Percentiles rank a stretch among this genome's conserved stretches.
Conservation (phyloP, 2,888 invertebrate species). For the Melanargia galathea region DNA sequence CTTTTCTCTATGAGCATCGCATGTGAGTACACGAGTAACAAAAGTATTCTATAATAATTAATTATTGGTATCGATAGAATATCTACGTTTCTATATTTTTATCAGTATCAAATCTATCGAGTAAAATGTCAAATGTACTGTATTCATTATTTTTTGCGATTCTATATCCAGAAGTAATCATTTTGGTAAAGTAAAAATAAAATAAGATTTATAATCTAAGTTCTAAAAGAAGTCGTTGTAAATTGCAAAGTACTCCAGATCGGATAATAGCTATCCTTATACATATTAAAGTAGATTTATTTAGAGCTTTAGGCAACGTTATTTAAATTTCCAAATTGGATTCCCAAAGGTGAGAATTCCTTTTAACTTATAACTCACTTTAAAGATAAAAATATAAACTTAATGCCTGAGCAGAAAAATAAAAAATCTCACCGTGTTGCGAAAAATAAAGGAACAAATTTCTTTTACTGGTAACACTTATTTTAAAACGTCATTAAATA, state of each 20-base stretch:
- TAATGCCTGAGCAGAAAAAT: too few species aligned
- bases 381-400: slow-evolving; percentile 16
- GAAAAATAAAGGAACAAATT: too few species aligned
- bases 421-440: too few species aligned
- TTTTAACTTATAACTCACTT: not conserved
- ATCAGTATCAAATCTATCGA: not conserved
- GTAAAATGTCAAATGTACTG: not conserved
- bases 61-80: too few species aligned
- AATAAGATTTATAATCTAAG: slow-evolving; percentile 6
- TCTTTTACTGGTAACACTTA: too few species aligned
- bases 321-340: slow-evolving; percentile 11
- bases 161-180: not conserved
- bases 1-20: too few species aligned
- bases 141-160: not conserved
- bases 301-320: slow-evolving; percentile 26
- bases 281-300: slow-evolving; percentile 6
- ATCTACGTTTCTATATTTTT: too few species aligned
- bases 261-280: not conserved
- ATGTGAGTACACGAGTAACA: too few species aligned
- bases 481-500: too few species aligned
- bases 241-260: slow-evolving; percentile 7
- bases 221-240: slow-evolving; percentile 36
- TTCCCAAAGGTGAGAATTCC: slow-evolving; percentile 9
- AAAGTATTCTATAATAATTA: too few species aligned
- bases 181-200: slow-evolving; percentile 1